Evolutionary conservation across 2,797 vertebrate genomes (phyloP).

Genomic region (Paratrypauchen microcephalus): DNA sequence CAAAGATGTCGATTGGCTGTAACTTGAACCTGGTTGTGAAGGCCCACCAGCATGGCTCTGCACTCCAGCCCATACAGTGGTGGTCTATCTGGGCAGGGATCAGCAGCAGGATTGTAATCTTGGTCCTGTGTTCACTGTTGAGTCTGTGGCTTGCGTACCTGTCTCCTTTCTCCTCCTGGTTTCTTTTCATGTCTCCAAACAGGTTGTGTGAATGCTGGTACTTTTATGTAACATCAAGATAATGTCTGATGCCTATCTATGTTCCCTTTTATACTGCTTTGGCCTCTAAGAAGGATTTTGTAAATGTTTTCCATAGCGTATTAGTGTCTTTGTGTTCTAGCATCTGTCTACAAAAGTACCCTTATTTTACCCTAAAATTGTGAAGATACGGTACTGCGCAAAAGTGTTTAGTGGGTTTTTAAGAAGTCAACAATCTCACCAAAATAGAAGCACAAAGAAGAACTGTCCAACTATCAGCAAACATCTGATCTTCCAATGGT

Average conservation of each 20-base stretch:
- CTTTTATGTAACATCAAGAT: constrained; percentile 69
- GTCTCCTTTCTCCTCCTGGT: constrained; percentile 48
- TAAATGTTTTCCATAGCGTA: constrained; percentile 59
- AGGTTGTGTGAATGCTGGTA: constrained; percentile 63
- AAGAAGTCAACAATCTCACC: not conserved
- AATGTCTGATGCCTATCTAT: constrained; percentile 63
- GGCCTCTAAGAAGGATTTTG: constrained; percentile 37
- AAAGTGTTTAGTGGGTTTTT: not conserved
- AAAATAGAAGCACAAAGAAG: not conserved
- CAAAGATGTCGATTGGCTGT: constrained; percentile 35
- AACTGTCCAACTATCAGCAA: not conserved
- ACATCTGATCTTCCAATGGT: not conserved
- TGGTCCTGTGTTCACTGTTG: constrained; percentile 61
- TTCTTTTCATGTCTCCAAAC: constrained; percentile 68
- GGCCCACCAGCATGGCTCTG: constrained; percentile 70
- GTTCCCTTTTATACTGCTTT: constrained; percentile 29
- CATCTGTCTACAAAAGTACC: constrained; percentile 42
- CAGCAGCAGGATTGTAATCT: constrained; percentile 54
- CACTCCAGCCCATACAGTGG: constrained; percentile 49
- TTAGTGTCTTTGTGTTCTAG: constrained; percentile 58
- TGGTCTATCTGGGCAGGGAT: constrained; percentile 68
- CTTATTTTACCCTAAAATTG: constrained; percentile 39
- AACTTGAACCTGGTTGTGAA: constrained; percentile 49
- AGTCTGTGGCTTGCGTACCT: constrained; percentile 68
- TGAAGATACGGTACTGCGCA: constrained; percentile 23